Conservation (phyloP, 2,888 invertebrate genomes). For the Tetragonisca angustula region DNA sequence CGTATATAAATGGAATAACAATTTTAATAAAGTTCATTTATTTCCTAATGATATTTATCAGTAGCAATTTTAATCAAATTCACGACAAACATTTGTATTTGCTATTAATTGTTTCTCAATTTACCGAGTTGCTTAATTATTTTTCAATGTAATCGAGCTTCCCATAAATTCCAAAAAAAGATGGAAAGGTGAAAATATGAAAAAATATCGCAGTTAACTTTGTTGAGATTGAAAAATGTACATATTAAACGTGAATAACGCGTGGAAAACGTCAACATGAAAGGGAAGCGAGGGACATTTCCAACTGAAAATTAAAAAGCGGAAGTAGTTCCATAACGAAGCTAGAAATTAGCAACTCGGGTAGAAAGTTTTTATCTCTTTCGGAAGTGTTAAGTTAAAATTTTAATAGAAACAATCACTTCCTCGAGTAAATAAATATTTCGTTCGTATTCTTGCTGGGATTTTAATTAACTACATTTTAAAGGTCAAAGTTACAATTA, state of each 20-base stretch:
- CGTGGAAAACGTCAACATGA: neutral
- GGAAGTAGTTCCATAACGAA: neutral
- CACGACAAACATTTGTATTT: neutral
- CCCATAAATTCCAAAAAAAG: neutral
- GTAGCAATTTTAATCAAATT: neutral
- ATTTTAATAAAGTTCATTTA: too few relatives aligned
- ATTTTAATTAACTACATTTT: too few relatives aligned
- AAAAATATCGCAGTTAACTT: neutral
- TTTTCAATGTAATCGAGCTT: neutral
- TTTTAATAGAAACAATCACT: too few relatives aligned
- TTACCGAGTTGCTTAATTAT: too few relatives aligned
- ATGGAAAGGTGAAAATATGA: neutral
- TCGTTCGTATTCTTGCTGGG: too few relatives aligned
- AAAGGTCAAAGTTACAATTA: too few relatives aligned
- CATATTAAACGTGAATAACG: neutral
- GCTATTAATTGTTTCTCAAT: neutral
- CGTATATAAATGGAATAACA: neutral
- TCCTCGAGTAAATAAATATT: too few relatives aligned
- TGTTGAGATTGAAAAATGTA: constrained; percentile 1
- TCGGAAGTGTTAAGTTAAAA: too few relatives aligned
- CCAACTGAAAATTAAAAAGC: constrained; percentile 1
- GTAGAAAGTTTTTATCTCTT: neutral
- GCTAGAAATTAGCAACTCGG: neutral
- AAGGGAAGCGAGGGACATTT: constrained; percentile 2
- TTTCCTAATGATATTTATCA: too few relatives aligned